Evolutionary conservation across 2,888 invertebrate species (phyloP).

Genomic region (Abrostola triplasia): DNA sequence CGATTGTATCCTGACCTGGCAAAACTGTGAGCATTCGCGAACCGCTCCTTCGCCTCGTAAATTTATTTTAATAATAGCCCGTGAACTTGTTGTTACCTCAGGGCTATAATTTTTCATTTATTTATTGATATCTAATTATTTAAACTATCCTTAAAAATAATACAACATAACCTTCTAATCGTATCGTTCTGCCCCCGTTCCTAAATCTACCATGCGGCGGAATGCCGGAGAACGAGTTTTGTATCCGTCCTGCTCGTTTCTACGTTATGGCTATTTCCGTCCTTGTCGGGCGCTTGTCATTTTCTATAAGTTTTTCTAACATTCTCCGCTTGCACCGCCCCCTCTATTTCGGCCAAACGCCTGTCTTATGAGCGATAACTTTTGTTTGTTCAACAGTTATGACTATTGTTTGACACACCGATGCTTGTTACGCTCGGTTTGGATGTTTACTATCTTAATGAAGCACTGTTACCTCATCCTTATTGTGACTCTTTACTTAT

Average conservation of each 20-base stretch:
- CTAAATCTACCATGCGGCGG: slow-evolving; percentile 88
- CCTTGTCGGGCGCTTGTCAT: slow-evolving; percentile 86
- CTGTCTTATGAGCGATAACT: slow-evolving; percentile 78
- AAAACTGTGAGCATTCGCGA: slow-evolving; percentile 52
- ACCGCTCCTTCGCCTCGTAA: slow-evolving; percentile 59
- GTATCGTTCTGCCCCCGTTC: slow-evolving; percentile 87
- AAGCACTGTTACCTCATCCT: slow-evolving; percentile 76
- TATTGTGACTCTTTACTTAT: slow-evolving; percentile 67
- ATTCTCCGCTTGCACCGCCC: slow-evolving; percentile 82
- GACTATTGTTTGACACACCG: slow-evolving; percentile 84
- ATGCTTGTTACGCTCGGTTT: slow-evolving; percentile 82
- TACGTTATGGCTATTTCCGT: slow-evolving; percentile 77
- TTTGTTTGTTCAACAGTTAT: slow-evolving; percentile 85
- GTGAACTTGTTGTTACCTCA: slow-evolving; percentile 56
- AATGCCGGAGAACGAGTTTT: slow-evolving; percentile 87
- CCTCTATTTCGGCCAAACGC: slow-evolving; percentile 84
- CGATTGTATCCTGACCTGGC: slow-evolving; percentile 47
- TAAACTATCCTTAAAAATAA: slow-evolving; percentile 82
- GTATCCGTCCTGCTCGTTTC: slow-evolving; percentile 82
- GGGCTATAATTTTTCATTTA: slow-evolving; percentile 71
- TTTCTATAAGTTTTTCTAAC: slow-evolving; percentile 89
- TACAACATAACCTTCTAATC: slow-evolving; percentile 86
- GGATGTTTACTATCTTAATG: slow-evolving; percentile 81
- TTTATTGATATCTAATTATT: slow-evolving; percentile 72
- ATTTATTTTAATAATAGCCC: slow-evolving; percentile 64